phyloP scores from a whole-genome alignment of 2,797 vertebrate species.

The Gephyroberyx darwinii region DNA sequence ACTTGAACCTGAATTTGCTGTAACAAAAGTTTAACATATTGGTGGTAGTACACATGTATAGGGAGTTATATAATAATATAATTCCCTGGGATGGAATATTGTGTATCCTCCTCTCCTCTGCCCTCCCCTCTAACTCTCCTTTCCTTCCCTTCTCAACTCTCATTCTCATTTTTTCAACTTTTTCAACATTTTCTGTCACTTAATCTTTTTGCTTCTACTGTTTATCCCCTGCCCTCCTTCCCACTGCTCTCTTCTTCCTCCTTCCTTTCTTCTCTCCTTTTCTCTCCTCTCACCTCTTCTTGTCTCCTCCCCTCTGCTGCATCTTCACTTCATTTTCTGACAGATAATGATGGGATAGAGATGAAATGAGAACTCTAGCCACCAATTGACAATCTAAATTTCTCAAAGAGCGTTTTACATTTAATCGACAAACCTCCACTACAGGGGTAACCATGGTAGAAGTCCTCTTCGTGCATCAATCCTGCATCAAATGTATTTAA shows the following conservation, averaged over 20 bases:
- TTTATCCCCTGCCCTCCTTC: not conserved
- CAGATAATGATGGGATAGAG: slow-evolving; percentile 18
- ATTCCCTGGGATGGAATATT: slow-evolving; percentile 30
- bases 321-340: slow-evolving; percentile 37
- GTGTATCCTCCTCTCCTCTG: slow-evolving; percentile 26
- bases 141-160: not conserved
- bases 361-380: slow-evolving; percentile 24
- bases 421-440: not conserved
- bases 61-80: slow-evolving; percentile 23
- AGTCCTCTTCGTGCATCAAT: slow-evolving; percentile 20
- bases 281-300: not conserved
- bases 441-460: slow-evolving; percentile 10
- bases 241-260: slow-evolving; percentile 11
- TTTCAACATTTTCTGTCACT: no score
- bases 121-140: not conserved
- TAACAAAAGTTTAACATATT: slow-evolving; percentile 15
- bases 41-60: slow-evolving; percentile 10
- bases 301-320: not conserved
- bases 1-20: not conserved
- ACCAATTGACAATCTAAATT: slow-evolving; percentile 44
- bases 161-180: no score
- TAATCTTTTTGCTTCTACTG: not conserved
- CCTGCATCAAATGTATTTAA: slow-evolving; percentile 19
- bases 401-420: not conserved
- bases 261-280: slow-evolving; percentile 11